Evolutionary conservation across 2,888 invertebrate species (phyloP), one percentile per base, ranked within the genome.

Genomic region (Drepana falcataria): DNA sequence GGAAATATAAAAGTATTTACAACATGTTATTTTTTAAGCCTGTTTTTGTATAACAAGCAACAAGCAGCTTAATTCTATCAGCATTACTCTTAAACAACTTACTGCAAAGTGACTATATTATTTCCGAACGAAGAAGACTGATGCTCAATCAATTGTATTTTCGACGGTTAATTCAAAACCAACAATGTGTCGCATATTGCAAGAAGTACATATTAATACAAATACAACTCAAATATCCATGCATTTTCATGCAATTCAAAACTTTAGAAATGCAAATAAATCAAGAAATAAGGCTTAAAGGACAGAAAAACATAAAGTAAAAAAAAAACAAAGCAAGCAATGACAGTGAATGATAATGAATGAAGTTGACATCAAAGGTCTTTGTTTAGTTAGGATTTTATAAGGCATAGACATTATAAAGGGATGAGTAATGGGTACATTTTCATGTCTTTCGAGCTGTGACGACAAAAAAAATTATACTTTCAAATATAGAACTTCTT

Each of bases 311-410:
- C 60, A 66, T 66, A 63, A 66, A 62, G 21, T 21, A 59, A 65
- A 61, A 54, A 77, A 82, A 78, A 85, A 81, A 84, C 75, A 66
- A 82, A 86, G 86, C 86, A 83, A 85, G 86, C 83, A 64, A 84
- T 83, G 85, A 71, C 55, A 56, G 65, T 77, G 79, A 67, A 69
- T 77, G 78, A 71, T 59, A 58, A 64, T 79, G 77, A 66, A 62
- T 63, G 71, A 65, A 55, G 55, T 53, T 52, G 51, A 49, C 53
- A 49, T 21, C 5, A 1, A 49, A 47, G 7, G 41, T 34, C 41
- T 35, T 49, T 37, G n/a, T 35, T 9, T 35, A 21, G 21, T 21
- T 21, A 21, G 21, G 21, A 21, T 21, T 21, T 21, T 21, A 21
- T 21, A 21, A 21, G 21, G 21, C 21, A 21, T 21, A 21, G 21